phyloP scores from a whole-genome alignment of 2,113 vertebrate genomes.

The Nerophis lumbriciformis region DNA sequence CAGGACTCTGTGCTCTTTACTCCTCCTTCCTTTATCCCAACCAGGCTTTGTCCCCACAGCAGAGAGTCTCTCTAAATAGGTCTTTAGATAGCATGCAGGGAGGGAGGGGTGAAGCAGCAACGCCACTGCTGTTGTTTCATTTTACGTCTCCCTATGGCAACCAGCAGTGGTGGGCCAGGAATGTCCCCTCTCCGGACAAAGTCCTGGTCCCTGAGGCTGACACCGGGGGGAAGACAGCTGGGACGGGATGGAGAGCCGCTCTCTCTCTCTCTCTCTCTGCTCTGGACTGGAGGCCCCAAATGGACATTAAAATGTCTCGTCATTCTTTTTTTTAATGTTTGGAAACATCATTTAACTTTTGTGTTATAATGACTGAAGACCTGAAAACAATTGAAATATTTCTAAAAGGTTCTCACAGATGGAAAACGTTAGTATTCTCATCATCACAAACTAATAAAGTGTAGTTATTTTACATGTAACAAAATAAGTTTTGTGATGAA shows the following conservation, averaged over 20 bases:
- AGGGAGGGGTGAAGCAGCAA: conserved; percentile 55
- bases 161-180: conserved; percentile 85
- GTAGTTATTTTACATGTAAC: background rate
- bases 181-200: conserved; percentile 92
- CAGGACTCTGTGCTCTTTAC: conserved; percentile 55
- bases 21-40: conserved; percentile 63
- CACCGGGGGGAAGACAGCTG: conserved; percentile 63
- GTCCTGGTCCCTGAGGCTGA: conserved; percentile 77
- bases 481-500: too few species aligned
- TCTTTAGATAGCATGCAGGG: conserved; percentile 63
- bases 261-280: conserved; percentile 23
- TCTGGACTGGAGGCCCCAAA: conserved; percentile 44
- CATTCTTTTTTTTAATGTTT: conserved; percentile 23
- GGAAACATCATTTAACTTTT: conserved; percentile 42
- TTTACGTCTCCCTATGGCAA: conserved; percentile 91
- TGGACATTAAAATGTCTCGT: conserved; percentile 56
- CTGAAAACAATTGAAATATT: conserved; percentile 30
- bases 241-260: conserved; percentile 57
- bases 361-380: conserved; percentile 14
- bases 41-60: conserved; percentile 67
- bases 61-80: conserved; percentile 74
- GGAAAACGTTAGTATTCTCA: background rate
- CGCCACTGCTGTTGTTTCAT: conserved; percentile 84
- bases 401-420: conserved; percentile 16
- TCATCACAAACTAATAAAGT: background rate